phyloP scores from a whole-genome alignment of 2,797 vertebrate genomes.

The Pangasius larnaudii region DNA sequence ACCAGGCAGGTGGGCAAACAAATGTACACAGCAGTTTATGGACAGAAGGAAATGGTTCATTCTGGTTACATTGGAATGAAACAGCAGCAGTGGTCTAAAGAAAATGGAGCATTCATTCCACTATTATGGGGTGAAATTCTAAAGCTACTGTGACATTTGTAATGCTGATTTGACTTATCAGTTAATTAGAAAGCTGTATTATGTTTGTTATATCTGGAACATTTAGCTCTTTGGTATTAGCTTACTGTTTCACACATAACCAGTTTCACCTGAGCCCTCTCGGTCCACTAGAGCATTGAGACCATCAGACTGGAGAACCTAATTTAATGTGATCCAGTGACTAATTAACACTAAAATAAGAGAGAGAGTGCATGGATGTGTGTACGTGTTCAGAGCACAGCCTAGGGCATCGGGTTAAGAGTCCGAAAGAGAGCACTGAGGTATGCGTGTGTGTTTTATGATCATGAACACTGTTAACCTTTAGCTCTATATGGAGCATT shows the following conservation, averaged over 20 bases:
- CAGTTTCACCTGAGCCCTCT: background rate
- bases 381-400: constrained; percentile 6
- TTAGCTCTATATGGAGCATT: constrained; percentile 31
- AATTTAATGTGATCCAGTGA: constrained; percentile 15
- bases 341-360: constrained; percentile 31
- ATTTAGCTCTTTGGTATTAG: background rate
- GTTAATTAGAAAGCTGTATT: background rate
- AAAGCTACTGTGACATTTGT: background rate
- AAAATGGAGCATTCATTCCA: background rate
- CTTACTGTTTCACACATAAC: constrained; percentile 3
- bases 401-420: constrained; percentile 33
- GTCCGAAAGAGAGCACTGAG: constrained; percentile 13
- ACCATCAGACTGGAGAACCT: background rate
- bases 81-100: background rate
- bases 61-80: background rate
- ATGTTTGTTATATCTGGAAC: background rate
- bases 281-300: background rate
- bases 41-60: background rate
- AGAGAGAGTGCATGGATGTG: background rate
- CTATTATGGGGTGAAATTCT: background rate
- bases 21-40: background rate
- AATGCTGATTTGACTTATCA: background rate
- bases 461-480: constrained; percentile 57
- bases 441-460: constrained; percentile 46
- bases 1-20: background rate